Percentiles rank a stretch among this genome's conserved stretches.
Conservation (phyloP, 2,797 vertebrate species). For the Dicrostonyx torquatus region DNA sequence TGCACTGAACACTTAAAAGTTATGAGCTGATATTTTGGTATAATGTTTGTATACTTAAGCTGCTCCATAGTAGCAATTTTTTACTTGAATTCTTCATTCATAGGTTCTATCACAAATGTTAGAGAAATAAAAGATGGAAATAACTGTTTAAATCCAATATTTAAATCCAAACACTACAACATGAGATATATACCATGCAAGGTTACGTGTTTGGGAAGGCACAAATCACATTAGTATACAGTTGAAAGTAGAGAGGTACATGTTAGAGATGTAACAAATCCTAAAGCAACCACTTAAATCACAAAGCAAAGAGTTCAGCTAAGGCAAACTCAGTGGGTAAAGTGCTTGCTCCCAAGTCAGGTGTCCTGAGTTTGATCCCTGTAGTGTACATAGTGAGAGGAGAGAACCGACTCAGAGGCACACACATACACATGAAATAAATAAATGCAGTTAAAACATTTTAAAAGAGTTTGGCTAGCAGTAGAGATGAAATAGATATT, state of each 20-base stretch:
- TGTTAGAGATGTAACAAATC: neutral
- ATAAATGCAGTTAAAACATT: neutral
- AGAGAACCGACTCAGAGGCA: neutral
- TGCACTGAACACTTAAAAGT: neutral
- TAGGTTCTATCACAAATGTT: neutral
- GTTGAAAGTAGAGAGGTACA: neutral
- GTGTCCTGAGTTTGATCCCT: neutral
- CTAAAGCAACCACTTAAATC: neutral
- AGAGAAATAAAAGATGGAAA: neutral
- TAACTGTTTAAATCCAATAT: neutral
- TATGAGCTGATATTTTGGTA: neutral
- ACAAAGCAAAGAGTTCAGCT: neutral
- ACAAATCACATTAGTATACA: neutral
- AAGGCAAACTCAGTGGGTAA: neutral
- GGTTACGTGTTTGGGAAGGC: neutral
- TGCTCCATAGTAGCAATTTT: neutral
- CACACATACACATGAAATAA: neutral
- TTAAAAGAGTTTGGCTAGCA: neutral
- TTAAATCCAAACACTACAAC: neutral
- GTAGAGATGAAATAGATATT: conserved; percentile 12
- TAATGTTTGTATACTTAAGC: neutral
- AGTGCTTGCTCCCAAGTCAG: neutral
- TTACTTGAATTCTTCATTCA: neutral
- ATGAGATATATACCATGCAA: neutral
- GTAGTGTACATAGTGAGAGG: neutral